Evolutionary conservation across 1,140 invertebrate species (phyloP), one percentile per base, ranked within the genome.

Genomic region (Scaptodrosophila lebanonensis): DNA sequence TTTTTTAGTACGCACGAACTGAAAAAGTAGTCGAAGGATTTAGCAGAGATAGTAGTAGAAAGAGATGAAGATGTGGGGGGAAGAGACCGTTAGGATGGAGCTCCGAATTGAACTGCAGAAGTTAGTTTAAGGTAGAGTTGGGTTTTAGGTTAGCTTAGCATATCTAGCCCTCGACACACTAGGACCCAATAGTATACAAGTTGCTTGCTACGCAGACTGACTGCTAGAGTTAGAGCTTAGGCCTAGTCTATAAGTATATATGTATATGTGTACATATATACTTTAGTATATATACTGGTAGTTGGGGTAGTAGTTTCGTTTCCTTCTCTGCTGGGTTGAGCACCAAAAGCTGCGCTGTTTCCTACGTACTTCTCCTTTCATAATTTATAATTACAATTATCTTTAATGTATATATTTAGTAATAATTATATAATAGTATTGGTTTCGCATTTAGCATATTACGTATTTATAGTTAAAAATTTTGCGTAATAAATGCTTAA

Each of bases 401-500:
- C 38, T 25, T 61, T 59, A 36, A 45, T 66, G 59, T 59, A 63
- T 67, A 67, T 50, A 65, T 65, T 54, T 67, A 64, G 38, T 63
- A 58, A 58, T 64, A 66, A 47, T 62, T 56, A 66, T 66, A 66
- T 48, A 48, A n/a, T 33, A 9, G 12, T 33, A 33, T 3, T 22
- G 16, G 63, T 73, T 72, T 73, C 70, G 66, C 63, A 58, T 69
- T 66, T 65, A 59, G 68, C 62, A 42, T 70, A 50, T 66, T 68
- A 54, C 60, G 54, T 51, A 43, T 76, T 70, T 68, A 61, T 82
- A 75, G 54, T 79, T 67, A 39, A 69, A 64, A 70, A 58, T 84
- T 73, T 68, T 51, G 66, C 67, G 69, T 83, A 84, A 67, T 77
- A 83, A 77, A 83, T 83, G 79, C 73, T 84, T 79, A 71, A 76